A percentile compares a stretch with the other conserved stretches of the same genome.
Evolutionary conservation across 2,797 vertebrate species (phyloP).

Genomic region (Falco peregrinus): DNA sequence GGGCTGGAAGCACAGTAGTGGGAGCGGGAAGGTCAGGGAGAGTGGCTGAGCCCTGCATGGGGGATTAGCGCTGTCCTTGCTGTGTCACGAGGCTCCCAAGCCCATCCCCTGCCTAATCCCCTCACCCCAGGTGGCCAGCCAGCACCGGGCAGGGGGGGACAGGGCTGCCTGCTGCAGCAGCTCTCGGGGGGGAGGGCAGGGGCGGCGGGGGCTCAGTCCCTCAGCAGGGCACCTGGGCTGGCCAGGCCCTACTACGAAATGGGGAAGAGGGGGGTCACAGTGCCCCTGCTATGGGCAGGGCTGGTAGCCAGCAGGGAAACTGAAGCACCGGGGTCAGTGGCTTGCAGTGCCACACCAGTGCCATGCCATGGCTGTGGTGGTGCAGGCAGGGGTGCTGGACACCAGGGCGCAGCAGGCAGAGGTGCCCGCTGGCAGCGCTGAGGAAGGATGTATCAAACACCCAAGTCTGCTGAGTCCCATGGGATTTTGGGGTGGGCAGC

Average conservation of each 20-base stretch:
- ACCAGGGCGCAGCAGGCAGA: background rate
- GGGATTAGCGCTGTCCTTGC: conserved; percentile 16
- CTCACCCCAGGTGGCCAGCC: background rate
- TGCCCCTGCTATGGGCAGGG: background rate
- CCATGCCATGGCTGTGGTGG: background rate
- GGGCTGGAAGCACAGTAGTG: background rate
- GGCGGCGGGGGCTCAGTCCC: background rate
- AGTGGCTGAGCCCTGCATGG: accelerated
- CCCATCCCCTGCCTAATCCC: background rate
- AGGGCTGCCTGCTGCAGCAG: background rate
- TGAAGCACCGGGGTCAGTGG: accelerated
- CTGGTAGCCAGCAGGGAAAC: background rate
- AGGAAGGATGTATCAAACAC: background rate
- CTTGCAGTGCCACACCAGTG: background rate
- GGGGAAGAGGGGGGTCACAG: accelerated
- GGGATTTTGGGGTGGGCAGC: background rate
- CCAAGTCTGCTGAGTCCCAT: background rate
- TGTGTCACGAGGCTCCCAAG: background rate
- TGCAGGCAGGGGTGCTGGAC: background rate
- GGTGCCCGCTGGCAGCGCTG: background rate
- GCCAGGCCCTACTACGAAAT: background rate
- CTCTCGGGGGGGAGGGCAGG: too few species aligned
- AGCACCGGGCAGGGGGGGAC: background rate
- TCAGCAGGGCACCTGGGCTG: background rate
- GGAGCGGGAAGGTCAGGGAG: background rate